Conservation (phyloP, 2,888 invertebrate genomes). For the Anaspis maculata region DNA sequence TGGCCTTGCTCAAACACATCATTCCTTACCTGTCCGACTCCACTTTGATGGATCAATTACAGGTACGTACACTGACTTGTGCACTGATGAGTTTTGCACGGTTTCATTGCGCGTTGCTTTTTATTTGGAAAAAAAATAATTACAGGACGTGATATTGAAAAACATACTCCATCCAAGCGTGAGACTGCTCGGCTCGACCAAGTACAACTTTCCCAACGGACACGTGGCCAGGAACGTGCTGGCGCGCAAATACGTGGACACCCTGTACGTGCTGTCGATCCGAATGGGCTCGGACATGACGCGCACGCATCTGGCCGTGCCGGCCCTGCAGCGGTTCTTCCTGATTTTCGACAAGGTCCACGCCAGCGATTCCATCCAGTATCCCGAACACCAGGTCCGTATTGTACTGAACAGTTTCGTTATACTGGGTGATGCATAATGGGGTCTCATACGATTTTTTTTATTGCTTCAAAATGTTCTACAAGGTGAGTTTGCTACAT, state of each 20-base stretch:
- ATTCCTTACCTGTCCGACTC: conserved; percentile 75
- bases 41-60: conserved; percentile 79
- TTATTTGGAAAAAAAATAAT: neutral
- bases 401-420: too few relatives aligned
- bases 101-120: too few relatives aligned
- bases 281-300: conserved; percentile 73
- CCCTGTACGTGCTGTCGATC: conserved; percentile 69
- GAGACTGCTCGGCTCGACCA: conserved; percentile 69
- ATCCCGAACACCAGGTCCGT: conserved; percentile 9
- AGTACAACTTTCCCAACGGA: conserved; percentile 76
- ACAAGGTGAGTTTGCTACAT: too few relatives aligned
- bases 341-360: conserved; percentile 71
- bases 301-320: conserved; percentile 61
- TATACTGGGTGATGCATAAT: too few relatives aligned
- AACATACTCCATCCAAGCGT: conserved; percentile 77
- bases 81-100: neutral
- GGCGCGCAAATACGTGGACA: conserved; percentile 73
- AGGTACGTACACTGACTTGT: conserved; percentile 47
- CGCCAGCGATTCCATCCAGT: conserved; percentile 33
- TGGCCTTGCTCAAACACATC: conserved; percentile 71
- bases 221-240: conserved; percentile 64
- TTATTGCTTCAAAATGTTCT: too few relatives aligned
- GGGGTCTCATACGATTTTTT: too few relatives aligned
- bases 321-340: conserved; percentile 67
- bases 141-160: conserved; percentile 75